Conservation (phyloP, 2,888 invertebrate species). For the Sphinx pinastri region DNA sequence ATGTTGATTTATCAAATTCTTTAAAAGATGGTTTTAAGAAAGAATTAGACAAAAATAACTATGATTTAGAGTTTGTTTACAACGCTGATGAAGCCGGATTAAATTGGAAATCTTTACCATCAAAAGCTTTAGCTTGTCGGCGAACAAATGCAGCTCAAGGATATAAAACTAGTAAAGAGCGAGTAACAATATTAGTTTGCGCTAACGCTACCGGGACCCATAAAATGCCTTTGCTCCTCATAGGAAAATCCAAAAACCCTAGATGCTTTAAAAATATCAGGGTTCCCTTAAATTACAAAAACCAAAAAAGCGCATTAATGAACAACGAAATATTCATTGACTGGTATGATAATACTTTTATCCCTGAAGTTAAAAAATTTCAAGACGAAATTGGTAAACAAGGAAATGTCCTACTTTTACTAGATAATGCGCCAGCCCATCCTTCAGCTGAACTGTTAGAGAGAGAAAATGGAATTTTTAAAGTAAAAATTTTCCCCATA, state of each 20-base stretch:
- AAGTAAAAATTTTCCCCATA: slow-evolving; percentile 37
- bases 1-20: slow-evolving; percentile 37
- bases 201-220: slow-evolving; percentile 38
- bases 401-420: too few species aligned
- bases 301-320: slow-evolving; percentile 12
- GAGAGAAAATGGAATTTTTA: slow-evolving; percentile 28
- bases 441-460: too few species aligned
- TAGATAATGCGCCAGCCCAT: too few species aligned
- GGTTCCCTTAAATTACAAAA: slow-evolving; percentile 29
- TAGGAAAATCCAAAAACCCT: slow-evolving; percentile 38
- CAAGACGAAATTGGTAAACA: too few species aligned
- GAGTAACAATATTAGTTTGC: slow-evolving; percentile 39
- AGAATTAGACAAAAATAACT: slow-evolving; percentile 31
- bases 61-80: slow-evolving; percentile 39
- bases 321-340: slow-evolving; percentile 14
- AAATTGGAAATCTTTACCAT: slow-evolving; percentile 36
- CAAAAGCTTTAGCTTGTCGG: slow-evolving; percentile 34
- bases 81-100: slow-evolving; percentile 38
- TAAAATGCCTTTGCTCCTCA: slow-evolving; percentile 35
- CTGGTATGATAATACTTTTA: neutral
- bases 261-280: slow-evolving; percentile 36
- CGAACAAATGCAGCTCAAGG: slow-evolving; percentile 33
- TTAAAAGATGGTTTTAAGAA: slow-evolving; percentile 34
- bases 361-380: too few species aligned
- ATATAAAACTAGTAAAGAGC: slow-evolving; percentile 30